Evolutionary conservation across 1,140 invertebrate species (phyloP), one percentile per base, ranked within the genome.

Genomic region (Temnothorax nylanderi): DNA sequence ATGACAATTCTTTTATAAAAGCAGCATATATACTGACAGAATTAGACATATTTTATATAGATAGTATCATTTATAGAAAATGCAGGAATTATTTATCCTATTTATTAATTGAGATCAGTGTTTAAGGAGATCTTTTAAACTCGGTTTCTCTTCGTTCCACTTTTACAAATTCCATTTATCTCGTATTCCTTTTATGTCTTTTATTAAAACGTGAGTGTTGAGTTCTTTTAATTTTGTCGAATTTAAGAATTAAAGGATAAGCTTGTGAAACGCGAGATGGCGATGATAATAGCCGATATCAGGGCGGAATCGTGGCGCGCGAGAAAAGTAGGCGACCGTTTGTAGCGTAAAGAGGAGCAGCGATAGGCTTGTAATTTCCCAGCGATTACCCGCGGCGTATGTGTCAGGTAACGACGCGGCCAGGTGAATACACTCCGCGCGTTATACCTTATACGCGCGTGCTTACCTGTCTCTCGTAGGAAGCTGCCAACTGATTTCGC

Each of bases 401-500:
- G 80, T 90, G 89, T 90, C 89, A 85, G 89, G 76, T 82, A 90
- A 90, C 86, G 74, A 87, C 51, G 69, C 71, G 56, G 62, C 62
- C 86, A 90, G 88, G 89, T 90, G 89, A 90, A 90, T 90, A 90
- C 86, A 86, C 89, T 88, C 86, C 41, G 41, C 51, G 54, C 51
- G 86, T 90, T 86, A 90, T 71, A 72, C 26, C 56, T 77, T 89
- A n/a, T 41, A 41, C 58, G 60, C 86, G 75, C 64, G 80, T 88
- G 78, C 64, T 88, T 90, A 76, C 76, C 74, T 90, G 89, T 90
- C 88, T 90, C 75, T 80, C 88, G 65, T 90, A 89, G 86, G 86
- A 88, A 90, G 86, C 86, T 77, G 75, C 49, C 69, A 72, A 88
- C 77, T 87, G 89, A 90, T 90, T 89, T 89, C 88, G 85, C 80